Conservation (phyloP, 2,797 vertebrate genomes). For the Emydoidea blandingii region DNA sequence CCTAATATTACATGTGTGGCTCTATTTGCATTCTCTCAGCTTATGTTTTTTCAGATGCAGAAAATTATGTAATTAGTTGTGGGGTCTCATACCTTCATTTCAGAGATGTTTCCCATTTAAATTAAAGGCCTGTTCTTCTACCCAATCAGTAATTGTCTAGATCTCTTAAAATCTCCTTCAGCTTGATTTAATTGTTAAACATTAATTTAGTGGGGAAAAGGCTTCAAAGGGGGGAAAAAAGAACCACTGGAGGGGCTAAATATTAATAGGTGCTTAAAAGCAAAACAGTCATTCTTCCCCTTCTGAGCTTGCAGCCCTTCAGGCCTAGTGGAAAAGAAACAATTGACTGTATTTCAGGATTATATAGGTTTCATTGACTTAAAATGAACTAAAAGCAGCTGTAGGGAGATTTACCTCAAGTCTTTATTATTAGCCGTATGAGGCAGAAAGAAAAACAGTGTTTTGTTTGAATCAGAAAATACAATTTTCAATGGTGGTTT, state of each 20-base stretch:
- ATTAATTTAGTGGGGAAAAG: slow-evolving; percentile 86
- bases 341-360: slow-evolving; percentile 92
- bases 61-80: slow-evolving; percentile 97
- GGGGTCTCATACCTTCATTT: slow-evolving; percentile 82
- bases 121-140: slow-evolving; percentile 85
- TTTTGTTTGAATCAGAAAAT: slow-evolving; percentile 87
- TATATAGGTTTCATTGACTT: slow-evolving; percentile 96
- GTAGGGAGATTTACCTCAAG: slow-evolving; percentile 94
- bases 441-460: slow-evolving; percentile 90
- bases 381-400: slow-evolving; percentile 95
- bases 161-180: slow-evolving; percentile 84
- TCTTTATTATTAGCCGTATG: slow-evolving; percentile 93
- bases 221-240: slow-evolving; percentile 81
- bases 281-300: slow-evolving; percentile 90
- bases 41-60: slow-evolving; percentile 94
- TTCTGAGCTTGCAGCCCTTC: slow-evolving; percentile 90
- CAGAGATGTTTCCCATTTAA: slow-evolving; percentile 90
- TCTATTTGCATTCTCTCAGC: slow-evolving; percentile 87
- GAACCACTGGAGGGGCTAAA: slow-evolving; percentile 80
- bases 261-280: slow-evolving; percentile 88
- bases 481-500: slow-evolving; percentile 88
- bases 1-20: slow-evolving; percentile 79
- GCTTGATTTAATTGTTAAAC: slow-evolving; percentile 90
- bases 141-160: slow-evolving; percentile 87
- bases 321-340: slow-evolving; percentile 90